phyloP scores from a whole-genome alignment of 2,113 vertebrate species.

The Caretta caretta region DNA sequence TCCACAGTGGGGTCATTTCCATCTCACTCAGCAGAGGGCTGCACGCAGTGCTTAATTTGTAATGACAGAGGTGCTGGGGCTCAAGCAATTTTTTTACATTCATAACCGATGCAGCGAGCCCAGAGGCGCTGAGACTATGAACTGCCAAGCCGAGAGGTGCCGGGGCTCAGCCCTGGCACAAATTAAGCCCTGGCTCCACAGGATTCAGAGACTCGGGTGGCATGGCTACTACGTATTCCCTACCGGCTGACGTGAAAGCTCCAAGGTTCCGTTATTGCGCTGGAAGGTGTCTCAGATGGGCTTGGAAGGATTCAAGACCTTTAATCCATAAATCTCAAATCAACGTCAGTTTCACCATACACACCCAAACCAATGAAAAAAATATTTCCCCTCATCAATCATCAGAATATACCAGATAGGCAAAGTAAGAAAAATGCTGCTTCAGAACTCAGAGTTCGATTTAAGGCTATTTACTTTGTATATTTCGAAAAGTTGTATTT shows the following conservation, averaged over 20 bases:
- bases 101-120: too few relatives aligned
- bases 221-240: not conserved
- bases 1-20: not conserved
- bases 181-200: not conserved
- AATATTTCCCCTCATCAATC: not conserved
- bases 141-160: too few relatives aligned
- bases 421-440: not conserved
- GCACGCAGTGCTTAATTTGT: too few relatives aligned
- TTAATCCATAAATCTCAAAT: not conserved
- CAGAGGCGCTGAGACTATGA: too few relatives aligned
- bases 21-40: not conserved
- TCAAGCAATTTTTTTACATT: too few relatives aligned
- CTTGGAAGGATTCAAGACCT: not conserved
- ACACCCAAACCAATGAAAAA: not conserved
- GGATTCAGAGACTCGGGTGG: not conserved
- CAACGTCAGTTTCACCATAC: not conserved
- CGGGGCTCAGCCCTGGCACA: too few relatives aligned
- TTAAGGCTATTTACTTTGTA: not conserved
- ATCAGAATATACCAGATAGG: not conserved
- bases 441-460: not conserved
- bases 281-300: not conserved
- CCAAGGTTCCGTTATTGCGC: not conserved
- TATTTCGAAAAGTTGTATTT: not conserved
- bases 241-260: not conserved
- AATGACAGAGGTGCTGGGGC: too few relatives aligned